These are phyloP conservation scores for Mustela erminea DNA, from an alignment of 2,797 vertebrate species.

Conservation along the genomic window DNA sequence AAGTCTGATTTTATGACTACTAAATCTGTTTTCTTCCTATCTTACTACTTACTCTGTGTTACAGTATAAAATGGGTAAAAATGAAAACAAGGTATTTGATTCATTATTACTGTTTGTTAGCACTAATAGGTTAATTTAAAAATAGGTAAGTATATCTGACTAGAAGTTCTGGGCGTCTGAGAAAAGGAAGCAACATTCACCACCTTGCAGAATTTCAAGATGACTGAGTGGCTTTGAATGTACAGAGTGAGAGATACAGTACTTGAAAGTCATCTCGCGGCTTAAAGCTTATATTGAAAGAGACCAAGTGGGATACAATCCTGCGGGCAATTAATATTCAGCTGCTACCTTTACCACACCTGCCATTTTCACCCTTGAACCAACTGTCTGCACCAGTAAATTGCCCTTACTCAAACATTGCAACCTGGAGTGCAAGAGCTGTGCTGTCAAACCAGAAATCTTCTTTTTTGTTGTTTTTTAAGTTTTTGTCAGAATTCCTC, in stretches of 20 bases:
- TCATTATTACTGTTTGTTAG: neutral
- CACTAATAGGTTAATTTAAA: neutral
- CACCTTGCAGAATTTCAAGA: neutral
- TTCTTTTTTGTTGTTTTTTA: neutral
- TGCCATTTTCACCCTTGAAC: neutral
- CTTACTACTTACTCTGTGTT: neutral
- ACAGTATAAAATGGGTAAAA: neutral
- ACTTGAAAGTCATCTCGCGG: neutral
- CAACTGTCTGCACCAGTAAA: neutral
- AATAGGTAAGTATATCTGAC: neutral
- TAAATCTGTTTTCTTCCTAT: neutral
- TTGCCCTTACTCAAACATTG: neutral
- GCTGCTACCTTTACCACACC: neutral
- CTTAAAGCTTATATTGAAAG: neutral
- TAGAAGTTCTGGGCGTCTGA: neutral
- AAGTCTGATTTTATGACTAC: neutral
- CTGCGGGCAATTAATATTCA: neutral
- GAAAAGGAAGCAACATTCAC: neutral
- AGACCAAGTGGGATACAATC: neutral
- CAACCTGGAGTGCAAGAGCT: neutral
- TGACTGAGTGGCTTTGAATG: neutral
- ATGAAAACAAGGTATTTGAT: neutral
- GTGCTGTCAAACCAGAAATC: neutral
- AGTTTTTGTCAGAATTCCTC: conserved; percentile 27
- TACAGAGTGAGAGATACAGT: neutral